Percentiles rank a stretch among this genome's conserved stretches.
phyloP scores from a whole-genome alignment of 2,797 vertebrate genomes.

The Chelonia mydas region DNA sequence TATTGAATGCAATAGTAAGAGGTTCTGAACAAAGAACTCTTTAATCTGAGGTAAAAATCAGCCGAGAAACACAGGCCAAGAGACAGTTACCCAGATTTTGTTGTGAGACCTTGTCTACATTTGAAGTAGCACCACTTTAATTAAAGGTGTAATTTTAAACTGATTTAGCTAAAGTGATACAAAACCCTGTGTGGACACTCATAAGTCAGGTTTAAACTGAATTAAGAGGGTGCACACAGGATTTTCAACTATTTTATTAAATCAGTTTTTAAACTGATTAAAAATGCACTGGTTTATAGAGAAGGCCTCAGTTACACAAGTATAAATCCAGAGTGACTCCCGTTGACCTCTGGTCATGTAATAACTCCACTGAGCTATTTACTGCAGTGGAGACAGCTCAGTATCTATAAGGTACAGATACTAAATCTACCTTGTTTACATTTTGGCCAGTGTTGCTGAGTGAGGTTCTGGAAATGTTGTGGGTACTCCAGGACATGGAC shows the following conservation, averaged over 20 bases:
- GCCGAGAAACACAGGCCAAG: background rate
- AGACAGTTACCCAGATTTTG: rapidly evolving
- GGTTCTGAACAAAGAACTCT: background rate
- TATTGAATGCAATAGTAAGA: background rate
- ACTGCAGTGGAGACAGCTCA: background rate
- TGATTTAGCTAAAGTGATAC: background rate
- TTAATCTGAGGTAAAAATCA: background rate
- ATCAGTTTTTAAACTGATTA: background rate
- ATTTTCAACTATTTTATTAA: background rate
- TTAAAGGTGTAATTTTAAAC: background rate
- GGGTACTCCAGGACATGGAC: background rate
- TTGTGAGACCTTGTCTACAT: background rate
- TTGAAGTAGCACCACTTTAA: background rate
- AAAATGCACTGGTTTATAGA: background rate
- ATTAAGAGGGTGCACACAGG: background rate
- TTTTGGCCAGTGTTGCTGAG: background rate
- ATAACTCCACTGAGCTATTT: background rate
- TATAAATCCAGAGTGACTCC: background rate
- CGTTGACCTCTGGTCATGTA: background rate
- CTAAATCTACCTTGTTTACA: background rate
- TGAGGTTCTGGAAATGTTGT: background rate
- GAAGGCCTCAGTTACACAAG: background rate
- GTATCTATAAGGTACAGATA: background rate
- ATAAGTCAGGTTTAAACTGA: background rate
- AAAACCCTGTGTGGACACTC: background rate